Evolutionary conservation across 2,888 invertebrate genomes (phyloP).

Genomic region (Parnassius mnemosyne): DNA sequence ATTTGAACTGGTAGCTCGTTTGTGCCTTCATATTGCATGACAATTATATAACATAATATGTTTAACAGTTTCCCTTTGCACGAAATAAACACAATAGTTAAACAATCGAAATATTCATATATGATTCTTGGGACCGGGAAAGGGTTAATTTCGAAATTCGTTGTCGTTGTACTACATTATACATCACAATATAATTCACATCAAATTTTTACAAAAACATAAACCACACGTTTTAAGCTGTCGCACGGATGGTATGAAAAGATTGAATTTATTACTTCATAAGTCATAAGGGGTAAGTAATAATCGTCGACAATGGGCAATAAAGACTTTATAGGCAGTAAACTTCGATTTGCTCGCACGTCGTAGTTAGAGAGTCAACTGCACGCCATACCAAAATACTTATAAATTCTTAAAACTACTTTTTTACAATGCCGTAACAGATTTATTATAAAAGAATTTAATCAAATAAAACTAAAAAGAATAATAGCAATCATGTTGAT

Average conservation of each 20-base stretch:
- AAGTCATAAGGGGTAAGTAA: conserved; percentile 79
- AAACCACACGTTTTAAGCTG: conserved; percentile 46
- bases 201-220: conserved; percentile 15
- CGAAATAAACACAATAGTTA: no score
- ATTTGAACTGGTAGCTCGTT: no score
- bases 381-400: conserved; percentile 52
- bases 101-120: no score
- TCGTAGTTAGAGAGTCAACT: conserved; percentile 57
- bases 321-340: conserved; percentile 79
- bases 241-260: conserved; percentile 61
- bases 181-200: not conserved
- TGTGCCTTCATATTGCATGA: no score
- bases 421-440: not conserved
- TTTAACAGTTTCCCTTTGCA: no score
- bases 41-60: no score
- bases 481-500: no score
- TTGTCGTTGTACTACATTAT: not conserved
- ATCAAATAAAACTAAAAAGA: no score
- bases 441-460: conserved; percentile 7
- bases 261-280: conserved; percentile 78
- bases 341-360: conserved; percentile 72
- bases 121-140: no score
- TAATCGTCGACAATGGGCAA: conserved; percentile 79
- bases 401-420: not conserved
- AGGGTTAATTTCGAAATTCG: not conserved